Percentiles rank a stretch among this genome's conserved stretches.
Conservation (phyloP, 2,888 invertebrate genomes). For the Tipula unca region DNA sequence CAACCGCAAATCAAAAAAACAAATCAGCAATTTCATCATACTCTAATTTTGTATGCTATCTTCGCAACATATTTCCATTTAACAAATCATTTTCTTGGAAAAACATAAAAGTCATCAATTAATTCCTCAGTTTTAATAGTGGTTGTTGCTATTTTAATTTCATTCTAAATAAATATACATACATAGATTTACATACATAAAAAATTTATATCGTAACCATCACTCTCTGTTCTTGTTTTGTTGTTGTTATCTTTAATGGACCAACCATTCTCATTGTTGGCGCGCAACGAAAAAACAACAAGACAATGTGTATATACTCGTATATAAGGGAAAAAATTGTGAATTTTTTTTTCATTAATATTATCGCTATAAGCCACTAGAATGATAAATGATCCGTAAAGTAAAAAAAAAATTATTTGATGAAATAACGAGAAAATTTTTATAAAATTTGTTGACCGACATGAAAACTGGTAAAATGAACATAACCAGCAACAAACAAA, state of each 20-base stretch:
- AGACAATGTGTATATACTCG: not conserved
- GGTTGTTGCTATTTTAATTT: not conserved
- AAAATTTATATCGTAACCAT: not conserved
- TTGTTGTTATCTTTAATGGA: not conserved
- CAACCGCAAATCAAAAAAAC: not conserved
- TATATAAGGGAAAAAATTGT: not conserved
- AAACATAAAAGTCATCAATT: conserved; percentile 14
- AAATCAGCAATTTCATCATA: not conserved
- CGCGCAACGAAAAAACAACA: not conserved
- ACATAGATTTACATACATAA: not conserved
- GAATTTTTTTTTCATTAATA: not conserved
- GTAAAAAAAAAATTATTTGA: not conserved
- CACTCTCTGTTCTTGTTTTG: not conserved
- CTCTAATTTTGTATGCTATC: not conserved
- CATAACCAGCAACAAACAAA: not conserved
- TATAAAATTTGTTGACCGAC: not conserved
- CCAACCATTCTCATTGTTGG: not conserved
- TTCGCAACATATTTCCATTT: not conserved
- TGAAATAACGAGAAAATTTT: not conserved
- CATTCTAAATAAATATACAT: not conserved
- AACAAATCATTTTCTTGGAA: not conserved
- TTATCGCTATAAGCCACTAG: not conserved
- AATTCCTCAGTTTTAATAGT: not conserved
- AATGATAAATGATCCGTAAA: not conserved
- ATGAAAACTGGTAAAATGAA: not conserved